Evolutionary conservation across 2,888 invertebrate genomes (phyloP), one percentile per base, ranked within the genome.

Genomic region (Scaptomyza parva): DNA sequence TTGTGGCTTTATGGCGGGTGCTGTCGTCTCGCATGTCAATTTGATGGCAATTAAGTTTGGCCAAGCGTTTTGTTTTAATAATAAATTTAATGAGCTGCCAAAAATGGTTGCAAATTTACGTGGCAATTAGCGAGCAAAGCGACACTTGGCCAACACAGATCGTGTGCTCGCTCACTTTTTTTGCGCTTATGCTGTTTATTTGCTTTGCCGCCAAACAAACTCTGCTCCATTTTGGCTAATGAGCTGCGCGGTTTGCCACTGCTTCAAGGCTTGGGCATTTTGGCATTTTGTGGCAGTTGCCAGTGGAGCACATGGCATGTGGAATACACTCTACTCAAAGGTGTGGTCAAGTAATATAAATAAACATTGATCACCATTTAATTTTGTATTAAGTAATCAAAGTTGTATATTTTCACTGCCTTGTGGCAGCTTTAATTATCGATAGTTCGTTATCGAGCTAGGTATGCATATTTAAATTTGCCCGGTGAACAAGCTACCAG

Each of bases 41-140:
- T 89, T 79, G 78, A 83, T 75, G 83, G 83, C 88, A 88, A 89
- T 89, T 88, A 89, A 86, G 66, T 72, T 65, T 59, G 57, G 59
- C 58, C 52, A 60, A 37, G 69, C 72, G 65, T 82, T 85, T 87
- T 78, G 73, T 81, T 84, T 87, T 84, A 79, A 84, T 82, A 74
- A 78, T 71, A 83, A 87, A 88, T 82, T 86, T 88, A 88, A 88
- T 89, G 88, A 89, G 88, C 88, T 86, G 86, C 88, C 89, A 88
- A 89, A 88, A 88, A 88, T 84, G 88, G 88, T 81, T 84, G 81
- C 84, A 82, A 86, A 86, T 84, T 84, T 84, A 86, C 86, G 84
- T 85, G 86, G 84, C 83, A 84, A 84, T 86, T 84, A 82, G 85
- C 76, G 78, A 43, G 69, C 67, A 72, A 83, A 72, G 86, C 80